Conservation (phyloP, 2,888 invertebrate genomes). For the Parnassius mnemosyne region DNA sequence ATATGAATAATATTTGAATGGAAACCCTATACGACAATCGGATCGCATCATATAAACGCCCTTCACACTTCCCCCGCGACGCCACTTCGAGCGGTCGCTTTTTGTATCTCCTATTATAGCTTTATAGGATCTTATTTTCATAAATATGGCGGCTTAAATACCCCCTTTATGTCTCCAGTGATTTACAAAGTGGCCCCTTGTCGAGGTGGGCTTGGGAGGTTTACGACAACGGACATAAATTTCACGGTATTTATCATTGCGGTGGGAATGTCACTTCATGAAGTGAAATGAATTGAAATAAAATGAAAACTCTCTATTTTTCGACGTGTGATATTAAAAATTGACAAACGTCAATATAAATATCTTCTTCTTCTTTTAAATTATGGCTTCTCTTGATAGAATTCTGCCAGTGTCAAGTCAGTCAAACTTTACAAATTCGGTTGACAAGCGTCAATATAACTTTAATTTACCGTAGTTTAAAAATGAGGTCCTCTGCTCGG, state of each 20-base stretch:
- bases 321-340: too few species aligned
- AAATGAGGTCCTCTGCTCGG: too few species aligned
- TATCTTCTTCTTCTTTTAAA: too few species aligned
- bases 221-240: constrained; percentile 31
- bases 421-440: too few species aligned
- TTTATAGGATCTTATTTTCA: constrained; percentile 75
- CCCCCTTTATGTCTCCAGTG: constrained; percentile 68
- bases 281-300: too few species aligned
- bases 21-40: constrained; percentile 24
- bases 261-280: constrained; percentile 4
- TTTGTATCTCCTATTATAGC: constrained; percentile 78
- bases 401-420: too few species aligned
- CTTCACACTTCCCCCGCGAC: constrained; percentile 31
- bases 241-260: constrained; percentile 21
- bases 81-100: constrained; percentile 51
- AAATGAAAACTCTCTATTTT: too few species aligned
- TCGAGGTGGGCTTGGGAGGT: constrained; percentile 30
- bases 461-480: too few species aligned
- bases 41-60: constrained; percentile 37
- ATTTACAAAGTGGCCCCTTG: constrained; percentile 67
- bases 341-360: too few species aligned
- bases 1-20: neutral
- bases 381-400: too few species aligned
- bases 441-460: too few species aligned
- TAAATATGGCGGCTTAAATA: constrained; percentile 76